Percentiles rank a stretch among this genome's conserved stretches.
phyloP scores from a whole-genome alignment of 2,113 vertebrate genomes.

The Corydoras sp. region DNA sequence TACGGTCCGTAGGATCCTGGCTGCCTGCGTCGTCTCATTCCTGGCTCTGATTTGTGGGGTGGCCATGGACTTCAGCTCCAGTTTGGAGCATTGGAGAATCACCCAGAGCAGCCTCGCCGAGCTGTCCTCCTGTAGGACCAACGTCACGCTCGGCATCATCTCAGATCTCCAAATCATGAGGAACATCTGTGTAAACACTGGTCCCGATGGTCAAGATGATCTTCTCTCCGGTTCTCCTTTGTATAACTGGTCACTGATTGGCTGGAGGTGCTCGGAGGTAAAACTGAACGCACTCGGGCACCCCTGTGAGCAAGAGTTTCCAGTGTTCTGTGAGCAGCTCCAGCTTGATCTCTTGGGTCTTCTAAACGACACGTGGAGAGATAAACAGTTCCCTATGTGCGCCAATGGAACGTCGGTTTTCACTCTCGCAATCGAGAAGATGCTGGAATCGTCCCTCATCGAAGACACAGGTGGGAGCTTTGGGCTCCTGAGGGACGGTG shows the following conservation, averaged over 20 bases:
- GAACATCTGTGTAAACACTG: neutral
- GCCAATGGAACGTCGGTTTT: too few relatives aligned
- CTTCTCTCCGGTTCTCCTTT: neutral
- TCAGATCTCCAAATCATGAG: slow-evolving; percentile 55
- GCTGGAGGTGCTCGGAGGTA: slow-evolving; percentile 51
- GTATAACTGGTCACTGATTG: too few relatives aligned
- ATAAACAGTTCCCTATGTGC: too few relatives aligned
- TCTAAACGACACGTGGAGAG: too few relatives aligned
- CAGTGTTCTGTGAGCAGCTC: too few relatives aligned
- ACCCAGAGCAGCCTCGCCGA: slow-evolving; percentile 60
- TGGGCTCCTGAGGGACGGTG: too few relatives aligned
- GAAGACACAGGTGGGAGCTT: too few relatives aligned
- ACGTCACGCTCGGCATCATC: slow-evolving; percentile 39
- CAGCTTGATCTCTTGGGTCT: too few relatives aligned
- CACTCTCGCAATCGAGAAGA: too few relatives aligned
- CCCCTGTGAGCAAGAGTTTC: slow-evolving; percentile 42
- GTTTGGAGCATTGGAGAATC: slow-evolving; percentile 58
- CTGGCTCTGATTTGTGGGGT: slow-evolving; percentile 71
- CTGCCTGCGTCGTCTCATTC: slow-evolving; percentile 68
- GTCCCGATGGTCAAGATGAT: too few relatives aligned
- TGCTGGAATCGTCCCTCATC: too few relatives aligned
- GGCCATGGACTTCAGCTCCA: slow-evolving; percentile 64
- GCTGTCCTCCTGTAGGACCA: slow-evolving; percentile 66
- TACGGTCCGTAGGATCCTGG: slow-evolving; percentile 64
- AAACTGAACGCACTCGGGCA: slow-evolving; percentile 30